Evolutionary conservation across 2,113 vertebrate species (phyloP).

Genomic region (Elaphurus davidianus): DNA sequence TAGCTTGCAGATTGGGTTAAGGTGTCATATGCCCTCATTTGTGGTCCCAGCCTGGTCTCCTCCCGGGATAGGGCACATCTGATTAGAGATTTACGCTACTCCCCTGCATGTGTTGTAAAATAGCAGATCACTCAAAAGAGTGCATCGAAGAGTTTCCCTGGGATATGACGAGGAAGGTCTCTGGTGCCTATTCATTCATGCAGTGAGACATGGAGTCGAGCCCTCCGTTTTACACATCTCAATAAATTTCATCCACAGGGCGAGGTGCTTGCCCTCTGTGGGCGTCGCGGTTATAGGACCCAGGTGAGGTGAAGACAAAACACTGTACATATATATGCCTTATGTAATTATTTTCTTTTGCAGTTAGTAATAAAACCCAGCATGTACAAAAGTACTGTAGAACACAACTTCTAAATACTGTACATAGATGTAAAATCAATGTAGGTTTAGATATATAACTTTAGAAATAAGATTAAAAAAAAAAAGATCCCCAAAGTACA

Average conservation of each 20-base stretch:
- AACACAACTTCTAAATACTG: slow-evolving; percentile 88
- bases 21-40: slow-evolving; percentile 46
- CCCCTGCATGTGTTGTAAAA: not conserved
- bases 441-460: slow-evolving; percentile 83
- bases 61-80: not conserved
- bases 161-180: not conserved
- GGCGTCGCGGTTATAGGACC: slow-evolving; percentile 62
- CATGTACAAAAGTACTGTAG: slow-evolving; percentile 93
- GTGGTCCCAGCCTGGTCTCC: slow-evolving; percentile 20
- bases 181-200: slow-evolving; percentile 2
- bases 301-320: slow-evolving; percentile 70
- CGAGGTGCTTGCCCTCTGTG: not conserved
- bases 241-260: not conserved
- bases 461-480: slow-evolving; percentile 87
- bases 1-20: slow-evolving; percentile 33
- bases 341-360: slow-evolving; percentile 86
- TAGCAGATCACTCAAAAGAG: not conserved
- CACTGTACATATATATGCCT: slow-evolving; percentile 94
- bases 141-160: not conserved
- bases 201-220: not conserved
- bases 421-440: slow-evolving; percentile 86
- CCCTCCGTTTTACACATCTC: slow-evolving; percentile 34
- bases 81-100: not conserved
- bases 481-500: slow-evolving; percentile 51
- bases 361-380: slow-evolving; percentile 84